These are phyloP conservation scores for Cerastis rubricosa DNA, from an alignment of 2,888 invertebrate species.

Conservation along the genomic window DNA sequence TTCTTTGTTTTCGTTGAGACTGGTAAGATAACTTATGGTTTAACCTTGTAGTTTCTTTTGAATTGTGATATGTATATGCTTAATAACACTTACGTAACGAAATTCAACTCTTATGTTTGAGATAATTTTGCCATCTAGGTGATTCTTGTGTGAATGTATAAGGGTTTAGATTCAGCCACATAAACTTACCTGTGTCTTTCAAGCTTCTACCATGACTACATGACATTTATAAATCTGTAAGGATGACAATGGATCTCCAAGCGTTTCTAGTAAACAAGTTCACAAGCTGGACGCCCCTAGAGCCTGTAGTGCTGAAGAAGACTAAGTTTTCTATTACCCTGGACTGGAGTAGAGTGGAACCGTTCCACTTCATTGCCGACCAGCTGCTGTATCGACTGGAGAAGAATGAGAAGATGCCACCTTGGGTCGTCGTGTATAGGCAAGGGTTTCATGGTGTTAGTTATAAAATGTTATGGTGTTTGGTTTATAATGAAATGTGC, in stretches of 20 bases:
- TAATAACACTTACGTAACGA: too few species aligned
- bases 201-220: background rate
- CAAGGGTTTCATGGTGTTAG: slow-evolving; percentile 78
- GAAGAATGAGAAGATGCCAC: slow-evolving; percentile 83
- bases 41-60: background rate
- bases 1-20: background rate
- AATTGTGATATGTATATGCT: background rate
- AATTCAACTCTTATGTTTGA: background rate
- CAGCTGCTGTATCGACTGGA: slow-evolving; percentile 80
- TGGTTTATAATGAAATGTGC: background rate
- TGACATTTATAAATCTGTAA: background rate
- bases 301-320: slow-evolving; percentile 74
- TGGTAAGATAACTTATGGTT: background rate
- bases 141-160: background rate
- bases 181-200: background rate
- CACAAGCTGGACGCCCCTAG: slow-evolving; percentile 74
- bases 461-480: background rate
- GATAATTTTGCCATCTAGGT: background rate
- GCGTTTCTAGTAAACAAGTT: slow-evolving; percentile 72
- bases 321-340: slow-evolving; percentile 76
- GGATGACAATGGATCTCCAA: slow-evolving; percentile 71
- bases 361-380: slow-evolving; percentile 74
- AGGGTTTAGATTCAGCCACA: background rate
- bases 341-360: slow-evolving; percentile 71
- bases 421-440: slow-evolving; percentile 85